These are phyloP conservation scores for Chiloscyllium plagiosum DNA, from an alignment of 2,113 vertebrate genomes.

Conservation along the genomic window DNA sequence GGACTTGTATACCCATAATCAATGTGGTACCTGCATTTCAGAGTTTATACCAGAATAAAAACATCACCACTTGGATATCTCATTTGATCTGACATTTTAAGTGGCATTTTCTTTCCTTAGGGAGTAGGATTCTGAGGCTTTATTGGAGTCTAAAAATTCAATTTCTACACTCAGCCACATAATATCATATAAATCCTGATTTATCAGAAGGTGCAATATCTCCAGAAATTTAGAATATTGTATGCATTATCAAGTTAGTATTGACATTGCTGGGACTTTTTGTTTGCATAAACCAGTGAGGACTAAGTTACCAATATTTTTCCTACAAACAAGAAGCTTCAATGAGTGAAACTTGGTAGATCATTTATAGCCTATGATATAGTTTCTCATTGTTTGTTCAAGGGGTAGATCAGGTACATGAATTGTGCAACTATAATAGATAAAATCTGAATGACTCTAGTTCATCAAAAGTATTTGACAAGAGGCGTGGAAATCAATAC, in stretches of 20 bases:
- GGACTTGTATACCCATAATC: background rate
- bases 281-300: background rate
- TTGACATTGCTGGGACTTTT: background rate
- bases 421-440: background rate
- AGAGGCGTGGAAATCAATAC: background rate
- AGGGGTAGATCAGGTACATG: background rate
- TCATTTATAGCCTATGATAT: background rate
- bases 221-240: background rate
- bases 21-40: background rate
- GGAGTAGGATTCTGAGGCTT: background rate
- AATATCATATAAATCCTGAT: background rate
- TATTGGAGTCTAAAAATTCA: slow-evolving; percentile 2
- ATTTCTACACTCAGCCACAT: background rate
- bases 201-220: background rate
- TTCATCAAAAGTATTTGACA: background rate
- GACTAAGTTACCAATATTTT: background rate
- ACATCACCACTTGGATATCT: background rate
- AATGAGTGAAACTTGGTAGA: background rate
- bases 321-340: background rate
- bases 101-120: background rate
- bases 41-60: background rate
- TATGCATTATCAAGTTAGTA: background rate
- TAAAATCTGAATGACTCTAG: background rate
- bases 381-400: background rate
- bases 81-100: slow-evolving; percentile 33